Base-by-base conservation (phyloP, 2,888 invertebrate species). In the Pseudoips prasinana region DNA sequence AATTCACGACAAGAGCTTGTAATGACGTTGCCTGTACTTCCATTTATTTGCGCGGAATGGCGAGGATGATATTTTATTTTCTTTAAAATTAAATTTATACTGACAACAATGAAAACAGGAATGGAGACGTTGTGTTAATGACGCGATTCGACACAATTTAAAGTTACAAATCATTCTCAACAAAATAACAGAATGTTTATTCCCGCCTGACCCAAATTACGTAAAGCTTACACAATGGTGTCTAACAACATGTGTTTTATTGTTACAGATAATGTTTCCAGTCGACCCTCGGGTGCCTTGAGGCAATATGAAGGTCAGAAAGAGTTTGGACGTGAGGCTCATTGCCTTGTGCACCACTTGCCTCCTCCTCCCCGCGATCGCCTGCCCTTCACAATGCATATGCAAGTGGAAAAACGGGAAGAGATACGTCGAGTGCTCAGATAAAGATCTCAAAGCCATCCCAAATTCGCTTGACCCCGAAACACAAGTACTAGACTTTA, bases 321-420 rank as follows among this genome's bases (percentile, higher is more conserved):
- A 70, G 55, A 58, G 64, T 56, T 63, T 86, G 43, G 78, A 86
- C 58, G 70, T 78, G 61, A 76, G 86, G 79, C 82, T 87, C 34
- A 61, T 88, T 34, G 87, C 82, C 66, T 68, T 88, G 44, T 87
- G 81, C 72, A 86, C 84, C 31, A 85, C 85, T 38, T 87, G 81
- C 55, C 58, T 87, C 32, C 69, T 87, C 19, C 74, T 87, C 10
- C 84, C 83, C 1, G 83, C 79, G 22, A 71, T 83, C 47, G 90
- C 91, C 29, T 96, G 96, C 72, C 96, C 96, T 11, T 85, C 91
- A 19, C 91, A 92, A 50, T 97, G 97, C 78, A 90, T 92, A 36
- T 97, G 97, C 90, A 96, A 96, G 75, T 97, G 97, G 97, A 96
- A 96, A 78, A 94, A 94, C 68, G 97, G 97, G 27, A 97, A 97